Percentiles rank a stretch among this genome's conserved stretches.
Conservation (phyloP, 2,888 invertebrate species). For the Lepidocyrtoides sp. region DNA sequence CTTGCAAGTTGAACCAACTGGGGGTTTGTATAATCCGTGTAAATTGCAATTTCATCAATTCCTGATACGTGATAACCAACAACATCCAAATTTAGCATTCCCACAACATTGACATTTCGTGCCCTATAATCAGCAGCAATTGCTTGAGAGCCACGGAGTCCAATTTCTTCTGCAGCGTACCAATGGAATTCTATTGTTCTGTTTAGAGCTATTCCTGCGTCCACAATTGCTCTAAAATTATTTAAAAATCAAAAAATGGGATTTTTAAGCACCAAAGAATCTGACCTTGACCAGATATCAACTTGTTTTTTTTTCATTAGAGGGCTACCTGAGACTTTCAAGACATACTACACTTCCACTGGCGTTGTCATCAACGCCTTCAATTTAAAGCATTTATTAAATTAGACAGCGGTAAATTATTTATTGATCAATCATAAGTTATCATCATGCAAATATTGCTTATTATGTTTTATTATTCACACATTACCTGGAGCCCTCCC, state of each 20-base stretch:
- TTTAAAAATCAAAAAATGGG: no score
- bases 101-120: constrained; percentile 55
- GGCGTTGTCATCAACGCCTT: constrained; percentile 79
- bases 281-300: no score
- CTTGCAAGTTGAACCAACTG: constrained; percentile 27
- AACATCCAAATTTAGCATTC: constrained; percentile 75
- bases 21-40: constrained; percentile 53
- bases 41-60: constrained; percentile 20
- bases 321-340: no score
- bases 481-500: constrained; percentile 48
- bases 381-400: no score
- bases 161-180: constrained; percentile 74
- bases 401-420: no score
- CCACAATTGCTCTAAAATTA: constrained; percentile 49
- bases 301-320: no score
- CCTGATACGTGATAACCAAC: constrained; percentile 57
- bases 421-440: no score
- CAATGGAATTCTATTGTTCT: constrained; percentile 65
- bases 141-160: constrained; percentile 38
- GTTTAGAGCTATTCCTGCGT: no score
- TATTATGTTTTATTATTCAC: no score
- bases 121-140: constrained; percentile 1
- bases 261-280: constrained; percentile 55
- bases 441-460: no score
- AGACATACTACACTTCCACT: constrained; percentile 54